A percentile compares a stretch with the other conserved stretches of the same genome.
Evolutionary conservation across 1,140 invertebrate genomes (phyloP).

Genomic region (Trachymyrmex septentrionalis): DNA sequence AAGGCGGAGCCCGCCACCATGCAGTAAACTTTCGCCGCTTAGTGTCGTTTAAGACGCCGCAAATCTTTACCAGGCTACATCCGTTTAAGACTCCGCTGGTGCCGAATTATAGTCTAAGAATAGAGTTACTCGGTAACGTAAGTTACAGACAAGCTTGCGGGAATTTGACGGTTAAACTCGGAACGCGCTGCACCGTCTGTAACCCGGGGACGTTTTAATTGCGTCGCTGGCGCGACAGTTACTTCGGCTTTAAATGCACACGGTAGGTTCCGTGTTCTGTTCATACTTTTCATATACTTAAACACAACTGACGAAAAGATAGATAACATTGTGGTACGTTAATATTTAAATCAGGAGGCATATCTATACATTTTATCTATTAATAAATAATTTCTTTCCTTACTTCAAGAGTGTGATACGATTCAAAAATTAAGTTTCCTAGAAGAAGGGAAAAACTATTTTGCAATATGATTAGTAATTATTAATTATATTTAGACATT

Average conservation of each 20-base stretch:
- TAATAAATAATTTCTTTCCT: not conserved
- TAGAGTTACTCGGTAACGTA: constrained; percentile 33
- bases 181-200: not conserved
- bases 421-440: too few relatives aligned
- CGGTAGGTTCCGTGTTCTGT: not conserved
- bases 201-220: constrained; percentile 30
- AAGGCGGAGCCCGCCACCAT: constrained; percentile 36
- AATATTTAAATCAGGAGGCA: constrained; percentile 10
- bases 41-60: constrained; percentile 76
- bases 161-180: constrained; percentile 23
- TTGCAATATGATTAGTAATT: too few relatives aligned
- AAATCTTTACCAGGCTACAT: constrained; percentile 72
- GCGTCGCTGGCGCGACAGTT: not conserved
- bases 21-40: constrained; percentile 72
- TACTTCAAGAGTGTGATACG: not conserved
- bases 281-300: not conserved
- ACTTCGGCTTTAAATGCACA: constrained; percentile 20
- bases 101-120: constrained; percentile 37
- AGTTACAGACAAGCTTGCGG: not conserved
- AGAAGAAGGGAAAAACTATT: too few relatives aligned
- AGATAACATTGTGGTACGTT: not conserved
- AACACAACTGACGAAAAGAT: not conserved
- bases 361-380: not conserved
- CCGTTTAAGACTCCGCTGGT: constrained; percentile 24
- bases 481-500: too few relatives aligned